A percentile compares a stretch with the other conserved stretches of the same genome.
phyloP scores from a whole-genome alignment of 2,113 vertebrate species.

The Bungarus multicinctus region DNA sequence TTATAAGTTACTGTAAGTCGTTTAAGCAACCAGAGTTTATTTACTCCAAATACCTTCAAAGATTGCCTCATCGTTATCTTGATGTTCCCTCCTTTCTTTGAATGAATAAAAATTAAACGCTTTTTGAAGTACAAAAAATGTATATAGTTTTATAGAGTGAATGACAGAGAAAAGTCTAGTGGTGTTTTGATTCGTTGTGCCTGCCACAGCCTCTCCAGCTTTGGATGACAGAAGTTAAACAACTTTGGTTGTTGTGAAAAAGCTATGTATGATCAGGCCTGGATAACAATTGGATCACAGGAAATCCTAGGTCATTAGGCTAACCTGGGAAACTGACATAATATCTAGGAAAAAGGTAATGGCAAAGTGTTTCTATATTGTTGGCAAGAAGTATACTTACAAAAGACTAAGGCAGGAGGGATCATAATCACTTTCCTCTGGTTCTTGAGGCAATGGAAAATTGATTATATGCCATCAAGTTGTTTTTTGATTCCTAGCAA shows the following conservation, averaged over 20 bases:
- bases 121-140: not conserved
- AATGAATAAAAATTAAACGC: not conserved
- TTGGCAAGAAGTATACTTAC: not conserved
- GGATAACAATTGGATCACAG: not conserved
- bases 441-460: not conserved
- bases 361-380: not conserved
- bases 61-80: not conserved
- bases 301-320: not conserved
- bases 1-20: not conserved
- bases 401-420: not conserved
- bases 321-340: not conserved
- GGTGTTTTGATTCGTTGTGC: not conserved
- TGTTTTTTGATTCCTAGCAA: not conserved
- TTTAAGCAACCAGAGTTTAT: not conserved
- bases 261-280: not conserved
- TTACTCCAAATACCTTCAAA: not conserved
- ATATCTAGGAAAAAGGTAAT: not conserved
- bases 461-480: not conserved
- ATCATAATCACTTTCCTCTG: not conserved
- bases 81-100: not conserved
- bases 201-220: not conserved
- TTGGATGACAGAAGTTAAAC: not conserved
- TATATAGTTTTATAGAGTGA: not conserved
- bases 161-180: not conserved
- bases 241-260: not conserved